Conservation (phyloP, 2,797 vertebrate species). For the Oreonectes daqikongensis region DNA sequence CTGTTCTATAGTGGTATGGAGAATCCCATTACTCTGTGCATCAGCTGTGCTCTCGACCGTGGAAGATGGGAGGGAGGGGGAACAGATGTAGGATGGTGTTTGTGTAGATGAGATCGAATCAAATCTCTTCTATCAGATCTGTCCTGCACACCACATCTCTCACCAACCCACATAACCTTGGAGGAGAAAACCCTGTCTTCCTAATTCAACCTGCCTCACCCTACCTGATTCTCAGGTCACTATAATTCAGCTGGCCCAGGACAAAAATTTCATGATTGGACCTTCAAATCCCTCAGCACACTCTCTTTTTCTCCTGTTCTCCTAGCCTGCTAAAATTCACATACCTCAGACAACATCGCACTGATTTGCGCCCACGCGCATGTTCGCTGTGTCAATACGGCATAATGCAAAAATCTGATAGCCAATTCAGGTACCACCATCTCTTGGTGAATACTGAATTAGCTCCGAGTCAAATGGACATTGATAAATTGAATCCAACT, state of each 20-base stretch:
- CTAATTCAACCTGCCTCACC: conserved; percentile 7
- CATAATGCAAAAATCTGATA: conserved; percentile 76
- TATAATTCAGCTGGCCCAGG: not conserved
- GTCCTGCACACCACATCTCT: conserved; percentile 41
- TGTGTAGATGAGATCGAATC: conserved; percentile 62
- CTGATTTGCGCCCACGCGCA: conserved; percentile 14
- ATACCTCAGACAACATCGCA: not conserved
- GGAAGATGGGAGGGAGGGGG: conserved; percentile 6
- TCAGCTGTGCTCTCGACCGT: conserved; percentile 35
- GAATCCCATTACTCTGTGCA: conserved; percentile 35
- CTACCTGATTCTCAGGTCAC: not conserved
- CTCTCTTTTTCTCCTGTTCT: not conserved
- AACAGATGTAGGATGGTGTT: conserved; percentile 53
- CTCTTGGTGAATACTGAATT: conserved; percentile 68
- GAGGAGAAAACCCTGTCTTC: not conserved
- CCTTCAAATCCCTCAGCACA: not conserved
- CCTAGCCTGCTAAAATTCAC: not conserved
- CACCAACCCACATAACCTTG: conserved; percentile 6
- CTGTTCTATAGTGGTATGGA: conserved; percentile 16
- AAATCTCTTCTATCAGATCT: conserved; percentile 60
- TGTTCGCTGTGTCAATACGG: conserved; percentile 72
- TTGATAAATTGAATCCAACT: conserved; percentile 58
- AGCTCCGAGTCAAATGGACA: conserved; percentile 57
- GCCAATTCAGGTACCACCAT: conserved; percentile 67
- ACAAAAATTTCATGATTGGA: not conserved